Evolutionary conservation across 2,113 vertebrate genomes (phyloP).

Genomic region (Gorilla gorilla): DNA sequence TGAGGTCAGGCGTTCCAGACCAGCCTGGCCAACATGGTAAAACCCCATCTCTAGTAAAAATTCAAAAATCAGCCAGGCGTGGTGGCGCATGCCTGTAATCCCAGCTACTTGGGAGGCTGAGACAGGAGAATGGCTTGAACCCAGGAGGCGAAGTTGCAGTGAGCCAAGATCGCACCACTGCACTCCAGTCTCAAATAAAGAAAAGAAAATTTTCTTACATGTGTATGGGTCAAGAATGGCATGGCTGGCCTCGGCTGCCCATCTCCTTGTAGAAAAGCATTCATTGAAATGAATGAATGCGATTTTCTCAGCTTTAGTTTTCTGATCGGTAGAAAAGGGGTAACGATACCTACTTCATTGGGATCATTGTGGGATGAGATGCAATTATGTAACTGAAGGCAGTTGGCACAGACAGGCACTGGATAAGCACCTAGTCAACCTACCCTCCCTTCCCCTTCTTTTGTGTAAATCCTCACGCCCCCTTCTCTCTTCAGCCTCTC

Average conservation of each 20-base stretch:
- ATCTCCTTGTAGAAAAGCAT: no score
- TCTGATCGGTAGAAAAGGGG: background rate
- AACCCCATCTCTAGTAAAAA: no score
- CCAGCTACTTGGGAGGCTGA: no score
- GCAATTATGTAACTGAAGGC: background rate
- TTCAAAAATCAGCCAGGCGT: no score
- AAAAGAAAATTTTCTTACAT: background rate
- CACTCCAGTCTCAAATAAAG: no score
- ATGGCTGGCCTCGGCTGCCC: accelerated
- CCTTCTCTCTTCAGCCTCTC: background rate
- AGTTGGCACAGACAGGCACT: accelerated
- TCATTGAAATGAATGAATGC: background rate
- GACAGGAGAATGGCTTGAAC: no score
- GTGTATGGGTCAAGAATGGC: accelerated
- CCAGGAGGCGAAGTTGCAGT: no score
- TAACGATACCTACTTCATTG: accelerated
- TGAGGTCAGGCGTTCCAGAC: no score
- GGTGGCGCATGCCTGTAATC: no score
- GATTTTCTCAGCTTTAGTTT: background rate
- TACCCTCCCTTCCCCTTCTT: background rate
- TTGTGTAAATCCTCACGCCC: accelerated
- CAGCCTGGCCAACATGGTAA: no score
- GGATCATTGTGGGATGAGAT: accelerated
- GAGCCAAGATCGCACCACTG: no score
- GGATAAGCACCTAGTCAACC: accelerated